These are phyloP conservation scores for Sminthurinus signatus DNA, from an alignment of 1,140 invertebrate genomes.

Conservation along the genomic window DNA sequence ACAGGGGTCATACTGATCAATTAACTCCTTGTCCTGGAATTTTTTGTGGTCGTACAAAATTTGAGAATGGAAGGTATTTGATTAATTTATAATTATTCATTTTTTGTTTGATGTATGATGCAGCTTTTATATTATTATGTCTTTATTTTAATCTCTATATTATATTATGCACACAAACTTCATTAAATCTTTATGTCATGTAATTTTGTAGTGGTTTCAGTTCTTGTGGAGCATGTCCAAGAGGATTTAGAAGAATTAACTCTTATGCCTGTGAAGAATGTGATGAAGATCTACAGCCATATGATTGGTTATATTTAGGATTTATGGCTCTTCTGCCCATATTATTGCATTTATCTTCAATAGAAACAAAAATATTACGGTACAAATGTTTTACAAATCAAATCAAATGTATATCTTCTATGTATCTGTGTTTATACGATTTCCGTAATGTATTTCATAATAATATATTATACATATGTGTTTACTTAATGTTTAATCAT, in stretches of 20 bases:
- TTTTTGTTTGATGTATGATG: constrained; percentile 1
- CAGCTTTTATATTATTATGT: constrained; percentile 4
- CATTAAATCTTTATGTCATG: too few relatives aligned
- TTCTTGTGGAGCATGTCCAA: constrained; percentile 76
- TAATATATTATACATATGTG: too few relatives aligned
- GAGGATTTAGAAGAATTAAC: constrained; percentile 64
- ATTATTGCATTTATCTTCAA: constrained; percentile 84
- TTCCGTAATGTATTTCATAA: too few relatives aligned
- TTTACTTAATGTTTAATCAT: not conserved
- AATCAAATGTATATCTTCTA: too few relatives aligned
- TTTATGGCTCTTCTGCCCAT: constrained; percentile 84
- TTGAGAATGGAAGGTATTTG: constrained; percentile 55
- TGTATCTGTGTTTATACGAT: too few relatives aligned
- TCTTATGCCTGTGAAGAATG: constrained; percentile 69
- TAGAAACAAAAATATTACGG: constrained; percentile 72
- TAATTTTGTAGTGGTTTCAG: constrained; percentile 52
- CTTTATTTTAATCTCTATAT: too few relatives aligned
- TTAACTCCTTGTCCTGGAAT: constrained; percentile 62
- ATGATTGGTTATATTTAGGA: constrained; percentile 89
- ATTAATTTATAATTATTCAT: constrained; percentile 39
- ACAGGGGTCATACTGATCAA: constrained; percentile 9
- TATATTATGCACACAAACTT: too few relatives aligned
- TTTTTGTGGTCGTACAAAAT: constrained; percentile 70
- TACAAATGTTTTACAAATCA: constrained; percentile 45
- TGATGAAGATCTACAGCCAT: constrained; percentile 65